These are phyloP conservation scores for Prosopocoilus inquinatus DNA, from an alignment of 2,888 invertebrate species.

Conservation along the genomic window DNA sequence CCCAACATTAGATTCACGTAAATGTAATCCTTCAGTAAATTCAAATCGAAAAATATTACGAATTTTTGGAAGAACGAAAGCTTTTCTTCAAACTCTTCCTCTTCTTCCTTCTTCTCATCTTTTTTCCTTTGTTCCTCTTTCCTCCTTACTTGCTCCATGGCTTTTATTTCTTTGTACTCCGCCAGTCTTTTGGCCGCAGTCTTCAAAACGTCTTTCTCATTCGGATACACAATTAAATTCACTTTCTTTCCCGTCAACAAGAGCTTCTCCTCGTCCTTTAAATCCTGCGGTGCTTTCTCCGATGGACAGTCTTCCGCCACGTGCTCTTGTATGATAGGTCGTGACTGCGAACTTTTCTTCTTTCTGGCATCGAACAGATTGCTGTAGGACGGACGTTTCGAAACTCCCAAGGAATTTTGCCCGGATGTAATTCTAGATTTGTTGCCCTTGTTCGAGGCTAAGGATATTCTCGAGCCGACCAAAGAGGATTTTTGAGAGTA, in stretches of 20 bases:
- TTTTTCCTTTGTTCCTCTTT: constrained; percentile 9
- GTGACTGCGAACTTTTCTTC: constrained; percentile 30
- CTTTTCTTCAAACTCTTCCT: constrained; percentile 36
- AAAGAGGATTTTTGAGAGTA: constrained; percentile 51
- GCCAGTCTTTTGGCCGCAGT: constrained; percentile 57
- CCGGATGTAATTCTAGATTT: constrained; percentile 30
- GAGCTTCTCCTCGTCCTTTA: constrained; percentile 50
- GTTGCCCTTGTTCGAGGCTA: constrained; percentile 51
- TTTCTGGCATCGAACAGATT: constrained; percentile 36
- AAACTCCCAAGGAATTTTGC: constrained; percentile 46
- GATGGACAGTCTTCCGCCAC: constrained; percentile 39
- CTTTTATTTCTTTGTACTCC: constrained; percentile 44
- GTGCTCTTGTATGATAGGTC: constrained; percentile 34
- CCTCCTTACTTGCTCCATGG: constrained; percentile 12
- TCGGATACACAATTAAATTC: constrained; percentile 17
- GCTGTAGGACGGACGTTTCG: constrained; percentile 42
- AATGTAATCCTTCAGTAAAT: constrained; percentile 65
- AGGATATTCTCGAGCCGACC: constrained; percentile 42
- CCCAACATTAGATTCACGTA: constrained; percentile 71
- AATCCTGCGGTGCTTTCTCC: constrained; percentile 50
- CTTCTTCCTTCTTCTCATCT: constrained; percentile 17
- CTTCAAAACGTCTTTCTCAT: constrained; percentile 59
- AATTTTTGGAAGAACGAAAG: constrained; percentile 57
- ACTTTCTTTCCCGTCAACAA: constrained; percentile 37
- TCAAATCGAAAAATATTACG: constrained; percentile 67